phyloP scores from a whole-genome alignment of 2,797 vertebrate species.

The Meda fulgida region DNA sequence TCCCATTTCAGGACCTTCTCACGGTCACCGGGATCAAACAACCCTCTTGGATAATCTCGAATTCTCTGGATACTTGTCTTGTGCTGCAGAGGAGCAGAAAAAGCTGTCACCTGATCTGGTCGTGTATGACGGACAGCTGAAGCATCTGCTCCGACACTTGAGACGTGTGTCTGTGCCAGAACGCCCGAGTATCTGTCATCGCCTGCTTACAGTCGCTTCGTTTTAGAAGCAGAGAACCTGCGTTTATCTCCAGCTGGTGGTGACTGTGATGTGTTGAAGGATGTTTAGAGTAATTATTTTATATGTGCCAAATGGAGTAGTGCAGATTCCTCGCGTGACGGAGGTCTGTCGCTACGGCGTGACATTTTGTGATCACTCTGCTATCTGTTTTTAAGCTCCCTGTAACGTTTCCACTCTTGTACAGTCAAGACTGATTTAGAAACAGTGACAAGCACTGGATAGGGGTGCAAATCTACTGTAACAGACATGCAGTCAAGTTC shows the following conservation, averaged over 20 bases:
- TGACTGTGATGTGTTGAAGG: conserved; percentile 15
- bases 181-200: conserved; percentile 45
- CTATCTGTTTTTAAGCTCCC: background rate
- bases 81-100: conserved; percentile 49
- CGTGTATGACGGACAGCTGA: conserved; percentile 60
- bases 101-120: conserved; percentile 65
- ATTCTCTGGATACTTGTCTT: conserved; percentile 26
- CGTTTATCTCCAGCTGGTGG: conserved; percentile 18
- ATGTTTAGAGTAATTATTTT: conserved; percentile 32
- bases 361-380: background rate
- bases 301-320: conserved; percentile 17
- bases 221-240: conserved; percentile 1
- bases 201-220: conserved; percentile 8
- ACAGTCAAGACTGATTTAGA: background rate
- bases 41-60: conserved; percentile 10
- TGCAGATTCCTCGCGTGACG: background rate
- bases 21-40: conserved; percentile 26
- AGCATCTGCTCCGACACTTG: conserved; percentile 63
- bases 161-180: conserved; percentile 52
- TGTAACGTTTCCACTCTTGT: background rate
- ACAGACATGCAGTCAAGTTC: background rate
- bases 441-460: background rate
- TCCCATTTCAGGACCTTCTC: conserved; percentile 43
- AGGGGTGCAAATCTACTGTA: background rate
- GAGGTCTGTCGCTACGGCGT: background rate